phyloP scores from a whole-genome alignment of 92 coral and sea anemone species.

The Porites evermanni region DNA sequence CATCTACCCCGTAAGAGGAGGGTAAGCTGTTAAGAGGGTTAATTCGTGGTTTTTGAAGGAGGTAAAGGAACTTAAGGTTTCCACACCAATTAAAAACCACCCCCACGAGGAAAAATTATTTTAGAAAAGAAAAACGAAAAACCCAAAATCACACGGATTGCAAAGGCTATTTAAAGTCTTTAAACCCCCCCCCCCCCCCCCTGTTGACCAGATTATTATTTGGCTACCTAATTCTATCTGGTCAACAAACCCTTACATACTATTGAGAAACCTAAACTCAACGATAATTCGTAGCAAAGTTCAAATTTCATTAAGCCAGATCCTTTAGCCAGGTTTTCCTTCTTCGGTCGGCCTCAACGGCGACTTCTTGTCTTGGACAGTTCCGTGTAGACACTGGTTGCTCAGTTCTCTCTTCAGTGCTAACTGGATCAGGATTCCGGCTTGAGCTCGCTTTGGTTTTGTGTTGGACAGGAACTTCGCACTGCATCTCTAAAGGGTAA shows the following conservation, averaged over 20 bases:
- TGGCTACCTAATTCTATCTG: background rate
- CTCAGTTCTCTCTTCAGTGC: background rate
- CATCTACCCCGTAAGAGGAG: too few species aligned
- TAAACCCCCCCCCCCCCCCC: background rate
- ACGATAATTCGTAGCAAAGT: background rate
- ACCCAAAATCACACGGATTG: too few species aligned
- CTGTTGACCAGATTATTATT: conserved; percentile 27
- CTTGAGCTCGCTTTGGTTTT: background rate
- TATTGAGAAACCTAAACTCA: background rate
- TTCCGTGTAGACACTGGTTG: background rate
- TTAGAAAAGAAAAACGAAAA: too few species aligned
- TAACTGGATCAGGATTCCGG: background rate
- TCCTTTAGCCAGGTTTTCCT: conserved; percentile 17
- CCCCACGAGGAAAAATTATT: too few species aligned
- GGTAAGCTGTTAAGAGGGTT: too few species aligned
- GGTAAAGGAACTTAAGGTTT: too few species aligned
- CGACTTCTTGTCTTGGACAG: conserved; percentile 14
- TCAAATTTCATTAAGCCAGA: background rate
- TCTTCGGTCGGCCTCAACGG: conserved; percentile 20
- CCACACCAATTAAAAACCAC: too few species aligned
- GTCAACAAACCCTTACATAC: conserved; percentile 15
- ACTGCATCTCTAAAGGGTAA: conserved; percentile 29
- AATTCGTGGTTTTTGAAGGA: too few species aligned
- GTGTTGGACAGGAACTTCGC: background rate
- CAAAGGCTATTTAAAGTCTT: too few species aligned